These are phyloP conservation scores for Platycercus adscitus DNA, from an alignment of 2,113 vertebrate species.

Conservation along the genomic window DNA sequence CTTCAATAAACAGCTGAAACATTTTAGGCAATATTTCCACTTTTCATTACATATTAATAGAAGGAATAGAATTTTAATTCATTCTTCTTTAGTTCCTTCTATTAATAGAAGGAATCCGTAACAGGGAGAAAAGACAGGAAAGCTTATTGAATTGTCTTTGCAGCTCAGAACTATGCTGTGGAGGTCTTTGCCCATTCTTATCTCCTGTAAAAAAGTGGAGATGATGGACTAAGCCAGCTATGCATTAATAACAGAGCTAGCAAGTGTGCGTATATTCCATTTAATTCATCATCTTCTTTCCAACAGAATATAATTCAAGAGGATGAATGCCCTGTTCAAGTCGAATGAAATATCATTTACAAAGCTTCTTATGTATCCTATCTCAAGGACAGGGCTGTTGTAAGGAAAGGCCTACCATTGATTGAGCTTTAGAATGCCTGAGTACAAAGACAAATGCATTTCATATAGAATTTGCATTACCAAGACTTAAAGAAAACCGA, in stretches of 20 bases:
- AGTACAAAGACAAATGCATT: slow-evolving; percentile 24
- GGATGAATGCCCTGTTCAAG: slow-evolving; percentile 56
- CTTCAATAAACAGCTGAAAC: neutral
- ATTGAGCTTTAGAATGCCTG: slow-evolving; percentile 48
- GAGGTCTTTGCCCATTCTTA: neutral
- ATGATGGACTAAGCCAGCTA: slow-evolving; percentile 37
- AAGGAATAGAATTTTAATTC: neutral
- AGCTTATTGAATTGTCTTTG: neutral
- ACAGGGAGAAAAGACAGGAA: neutral
- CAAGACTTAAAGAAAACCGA: neutral
- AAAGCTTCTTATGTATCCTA: slow-evolving; percentile 40
- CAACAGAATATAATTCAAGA: slow-evolving; percentile 47
- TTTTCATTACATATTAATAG: neutral
- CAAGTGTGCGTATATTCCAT: slow-evolving; percentile 40
- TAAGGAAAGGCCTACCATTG: slow-evolving; percentile 9
- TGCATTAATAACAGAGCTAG: slow-evolving; percentile 47
- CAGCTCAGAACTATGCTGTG: slow-evolving; percentile 24
- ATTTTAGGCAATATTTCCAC: neutral
- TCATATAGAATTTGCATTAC: neutral
- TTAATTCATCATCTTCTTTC: slow-evolving; percentile 48
- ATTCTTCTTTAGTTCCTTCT: too few relatives aligned
- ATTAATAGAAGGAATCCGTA: neutral
- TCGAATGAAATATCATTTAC: slow-evolving; percentile 57
- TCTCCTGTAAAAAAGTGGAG: slow-evolving; percentile 7
- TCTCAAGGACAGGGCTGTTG: slow-evolving; percentile 30